phyloP scores from a whole-genome alignment of 2,888 invertebrate genomes.

The Lagria hirta region DNA sequence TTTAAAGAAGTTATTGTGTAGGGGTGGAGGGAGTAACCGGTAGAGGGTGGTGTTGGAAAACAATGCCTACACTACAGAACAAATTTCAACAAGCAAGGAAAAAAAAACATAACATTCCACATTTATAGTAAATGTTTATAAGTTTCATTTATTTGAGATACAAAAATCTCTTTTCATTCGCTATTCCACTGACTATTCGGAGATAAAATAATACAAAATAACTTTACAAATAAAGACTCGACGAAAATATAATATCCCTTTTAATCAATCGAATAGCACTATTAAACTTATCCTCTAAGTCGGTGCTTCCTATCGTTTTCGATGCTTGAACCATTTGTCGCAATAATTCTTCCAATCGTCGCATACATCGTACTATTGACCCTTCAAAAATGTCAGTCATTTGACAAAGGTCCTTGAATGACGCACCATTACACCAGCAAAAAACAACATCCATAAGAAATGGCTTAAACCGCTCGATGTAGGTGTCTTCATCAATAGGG shows the following conservation, averaged over 20 bases:
- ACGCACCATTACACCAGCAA: constrained; percentile 92
- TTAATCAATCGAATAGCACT: constrained; percentile 90
- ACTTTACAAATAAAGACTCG: constrained; percentile 90
- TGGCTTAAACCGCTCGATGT: constrained; percentile 90
- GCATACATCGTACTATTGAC: constrained; percentile 88
- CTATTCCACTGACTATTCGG: too few species aligned
- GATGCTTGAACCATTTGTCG: constrained; percentile 95
- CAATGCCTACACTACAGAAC: too few species aligned
- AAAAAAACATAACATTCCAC: too few species aligned
- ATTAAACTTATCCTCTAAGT: constrained; percentile 93
- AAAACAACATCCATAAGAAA: constrained; percentile 97
- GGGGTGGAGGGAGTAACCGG: constrained; percentile 8
- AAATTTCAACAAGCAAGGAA: too few species aligned
- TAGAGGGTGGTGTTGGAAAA: constrained; percentile 9
- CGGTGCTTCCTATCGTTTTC: constrained; percentile 94
- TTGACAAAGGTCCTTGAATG: constrained; percentile 89
- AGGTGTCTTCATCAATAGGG: constrained; percentile 84
- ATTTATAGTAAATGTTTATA: too few species aligned
- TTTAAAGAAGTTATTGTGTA: constrained; percentile 8
- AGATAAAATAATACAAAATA: too few species aligned
- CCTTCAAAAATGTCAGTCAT: constrained; percentile 98
- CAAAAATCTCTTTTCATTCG: too few species aligned
- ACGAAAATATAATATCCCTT: constrained; percentile 99
- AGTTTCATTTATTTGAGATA: too few species aligned
- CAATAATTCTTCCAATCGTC: constrained; percentile 92